Base-by-base conservation (phyloP, 1,140 invertebrate genomes). In the Acyrthosiphon pisum region DNA sequence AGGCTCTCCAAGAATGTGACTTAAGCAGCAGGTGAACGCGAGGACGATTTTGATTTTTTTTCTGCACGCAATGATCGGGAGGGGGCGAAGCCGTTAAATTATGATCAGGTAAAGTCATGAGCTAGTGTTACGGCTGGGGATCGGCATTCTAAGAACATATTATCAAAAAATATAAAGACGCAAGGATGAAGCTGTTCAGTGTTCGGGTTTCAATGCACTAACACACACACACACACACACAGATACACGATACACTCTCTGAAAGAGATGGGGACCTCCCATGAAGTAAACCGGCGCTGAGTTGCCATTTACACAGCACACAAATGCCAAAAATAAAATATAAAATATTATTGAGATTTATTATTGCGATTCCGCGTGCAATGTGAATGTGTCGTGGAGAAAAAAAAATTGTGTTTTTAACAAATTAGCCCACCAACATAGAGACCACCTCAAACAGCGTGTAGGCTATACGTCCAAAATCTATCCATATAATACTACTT, bases 381-480 rank as follows among this genome's bases (percentile, higher is more conserved):
- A 30, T 35, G 41, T 46, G 26, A 91, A 50, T 26, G 90, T 76
- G 53, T 76, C 1, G 3, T 6, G 46, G 20, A 81, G 30, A 91
- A 44, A 60, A 44, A 60, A 60, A 90, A 90, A 56, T 93, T 86
- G 23, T 56, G 48, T 93, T 56, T 93, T 93, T 53, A 53, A 93
- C 81, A 93, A 93, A 93, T 93, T 86, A 53, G 91, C n/a, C 91
- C 91, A 93, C 91, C 81, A n/a, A 53, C 81, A 93, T 93, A 30
- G 81, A 53, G 91, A 93, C 91, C 91, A 93, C 91, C 81, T 11
- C 41, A 41, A 41, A 90, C 89, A 44, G 37, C 37, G 35, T 44
- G 37, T 53, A 53, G 20, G 4, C 50, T 53, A 53, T 53, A 89
- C 87, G 22, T 53, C 23, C 22, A 41, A 90, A 56, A 90, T 60